Base-by-base conservation (phyloP, 2,888 invertebrate genomes). In the Drosophila robusta region DNA sequence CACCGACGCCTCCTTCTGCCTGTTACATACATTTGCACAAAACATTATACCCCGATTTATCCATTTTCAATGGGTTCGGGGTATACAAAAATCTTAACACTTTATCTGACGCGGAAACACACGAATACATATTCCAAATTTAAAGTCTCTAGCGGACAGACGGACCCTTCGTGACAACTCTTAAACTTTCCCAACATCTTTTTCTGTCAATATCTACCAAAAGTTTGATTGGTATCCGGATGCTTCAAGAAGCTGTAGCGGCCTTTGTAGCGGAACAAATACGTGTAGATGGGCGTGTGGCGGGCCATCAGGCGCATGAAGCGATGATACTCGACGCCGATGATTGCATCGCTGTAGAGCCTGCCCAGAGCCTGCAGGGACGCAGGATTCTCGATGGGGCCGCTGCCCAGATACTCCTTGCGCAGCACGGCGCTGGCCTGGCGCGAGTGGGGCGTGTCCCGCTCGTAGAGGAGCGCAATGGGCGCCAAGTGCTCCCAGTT, bases 241-340 rank as follows among this genome's bases (percentile, higher is more conserved):
- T 93, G 92, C 64, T 93, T 93, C 52, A 83, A 93, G 80, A 93
- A 93, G 80, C 95, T 95, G 78, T 93, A 93, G 66, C 94, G 93
- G 14, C 95, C 95, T 69, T 94, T 93, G 82, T 94, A 95, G 1
- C 93, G 93, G 75, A 95, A 95, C 57, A 93, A 90, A 84, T 94
- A 95, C 75, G 94, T 95, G 89, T 93, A 95, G 7, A 95, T 94
- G 0, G 92, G 91, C 0, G 93, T 94, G 60, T 93, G 92, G 4
- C 93, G 91, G 0, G 94, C 92, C 75, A 95, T 91, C 29, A 95
- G 84, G 76, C 94, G 93, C 0, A 94, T 93, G 58, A 94, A 93
- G 46, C 95, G 93, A 86, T 95, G 93, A 1, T 93, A 93, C 4
- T 93, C 92, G 78, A 94, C 95, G 0, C 93, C 94, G 55, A 94